phyloP scores from a whole-genome alignment of 2,888 invertebrate species.

The Epinotia ramella region DNA sequence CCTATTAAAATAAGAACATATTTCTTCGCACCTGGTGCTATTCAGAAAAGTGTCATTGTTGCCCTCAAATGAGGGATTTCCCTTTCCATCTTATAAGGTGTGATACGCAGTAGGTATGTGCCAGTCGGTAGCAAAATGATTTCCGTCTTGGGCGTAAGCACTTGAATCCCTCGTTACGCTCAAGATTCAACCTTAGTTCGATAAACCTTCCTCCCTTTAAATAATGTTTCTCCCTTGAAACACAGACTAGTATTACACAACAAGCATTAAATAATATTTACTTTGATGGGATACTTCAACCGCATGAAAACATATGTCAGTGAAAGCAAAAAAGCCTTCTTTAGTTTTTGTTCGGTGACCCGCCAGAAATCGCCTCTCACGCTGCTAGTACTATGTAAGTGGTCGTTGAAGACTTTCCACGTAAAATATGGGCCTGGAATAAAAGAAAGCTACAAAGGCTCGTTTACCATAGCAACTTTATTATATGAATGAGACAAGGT shows the following conservation, averaged over 20 bases:
- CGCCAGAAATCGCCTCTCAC: slow-evolving; percentile 83
- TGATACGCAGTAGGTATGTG: too few relatives aligned
- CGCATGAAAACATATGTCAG: slow-evolving; percentile 82
- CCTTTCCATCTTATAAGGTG: too few relatives aligned
- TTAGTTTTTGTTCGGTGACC: slow-evolving; percentile 86
- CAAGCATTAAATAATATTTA: slow-evolving; percentile 49
- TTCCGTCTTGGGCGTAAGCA: too few relatives aligned
- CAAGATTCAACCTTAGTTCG: too few relatives aligned
- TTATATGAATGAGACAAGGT: neutral
- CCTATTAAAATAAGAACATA: neutral
- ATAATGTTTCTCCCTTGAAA: too few relatives aligned
- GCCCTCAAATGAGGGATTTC: too few relatives aligned
- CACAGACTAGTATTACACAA: neutral
- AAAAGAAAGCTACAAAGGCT: slow-evolving; percentile 45
- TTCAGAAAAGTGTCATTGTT: too few relatives aligned
- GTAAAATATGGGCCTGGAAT: slow-evolving; percentile 93
- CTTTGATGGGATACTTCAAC: slow-evolving; percentile 85
- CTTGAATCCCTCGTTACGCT: too few relatives aligned
- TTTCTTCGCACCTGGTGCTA: neutral
- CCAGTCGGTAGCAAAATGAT: too few relatives aligned
- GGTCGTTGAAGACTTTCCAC: slow-evolving; percentile 90
- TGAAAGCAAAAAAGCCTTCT: slow-evolving; percentile 85
- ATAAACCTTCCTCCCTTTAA: too few relatives aligned
- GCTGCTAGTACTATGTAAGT: slow-evolving; percentile 85
- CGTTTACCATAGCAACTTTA: neutral